These are phyloP conservation scores for Druon quercuslanigerum DNA, from an alignment of 1,140 invertebrate genomes.

Conservation along the genomic window DNA sequence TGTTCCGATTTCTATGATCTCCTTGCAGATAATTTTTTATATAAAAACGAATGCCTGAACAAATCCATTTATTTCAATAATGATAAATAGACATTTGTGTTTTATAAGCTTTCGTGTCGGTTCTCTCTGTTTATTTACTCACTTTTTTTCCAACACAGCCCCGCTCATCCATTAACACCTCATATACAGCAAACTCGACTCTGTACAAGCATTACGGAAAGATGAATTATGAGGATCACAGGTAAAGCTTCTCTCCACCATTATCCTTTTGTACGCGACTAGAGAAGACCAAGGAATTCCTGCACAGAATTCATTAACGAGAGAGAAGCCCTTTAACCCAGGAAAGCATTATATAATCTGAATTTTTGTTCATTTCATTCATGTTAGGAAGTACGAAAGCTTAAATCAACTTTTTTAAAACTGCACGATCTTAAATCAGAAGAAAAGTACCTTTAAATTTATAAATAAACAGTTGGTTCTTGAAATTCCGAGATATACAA, in stretches of 20 bases:
- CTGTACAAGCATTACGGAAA: neutral
- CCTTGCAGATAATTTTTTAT: too few relatives aligned
- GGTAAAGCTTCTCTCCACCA: neutral
- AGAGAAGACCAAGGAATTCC: neutral
- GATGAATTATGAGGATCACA: conserved; percentile 3
- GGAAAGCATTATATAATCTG: too few relatives aligned
- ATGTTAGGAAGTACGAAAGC: too few relatives aligned
- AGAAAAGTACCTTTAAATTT: too few relatives aligned
- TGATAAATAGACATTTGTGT: conserved; percentile 10
- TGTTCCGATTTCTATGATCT: neutral
- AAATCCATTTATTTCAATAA: conserved; percentile 28
- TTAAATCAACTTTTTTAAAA: too few relatives aligned
- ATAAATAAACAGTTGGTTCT: too few relatives aligned
- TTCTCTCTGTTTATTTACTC: conserved; percentile 2
- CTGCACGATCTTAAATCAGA: too few relatives aligned
- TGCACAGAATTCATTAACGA: neutral
- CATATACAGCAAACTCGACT: neutral
- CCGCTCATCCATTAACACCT: neutral
- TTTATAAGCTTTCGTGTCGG: neutral
- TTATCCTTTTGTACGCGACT: neutral
- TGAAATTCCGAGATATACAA: too few relatives aligned
- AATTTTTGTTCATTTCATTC: too few relatives aligned
- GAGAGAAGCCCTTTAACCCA: neutral
- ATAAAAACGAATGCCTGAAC: too few relatives aligned
- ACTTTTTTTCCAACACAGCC: neutral